Percentiles rank a stretch among this genome's conserved stretches.
phyloP scores from a whole-genome alignment of 2,888 invertebrate genomes.

The Deilephila elpenor region DNA sequence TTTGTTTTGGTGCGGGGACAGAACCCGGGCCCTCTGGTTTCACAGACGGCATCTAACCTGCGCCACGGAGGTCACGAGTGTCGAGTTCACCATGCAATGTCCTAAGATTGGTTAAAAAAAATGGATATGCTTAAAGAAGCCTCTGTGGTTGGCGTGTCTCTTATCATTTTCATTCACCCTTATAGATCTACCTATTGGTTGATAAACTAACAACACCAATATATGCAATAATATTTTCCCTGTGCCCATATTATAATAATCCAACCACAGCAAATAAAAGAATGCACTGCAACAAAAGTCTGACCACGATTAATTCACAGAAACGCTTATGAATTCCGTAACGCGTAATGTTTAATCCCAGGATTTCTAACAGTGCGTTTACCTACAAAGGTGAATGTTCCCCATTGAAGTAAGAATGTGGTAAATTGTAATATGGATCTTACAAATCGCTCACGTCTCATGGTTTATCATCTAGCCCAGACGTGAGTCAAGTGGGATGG shows the following conservation, averaged over 20 bases:
- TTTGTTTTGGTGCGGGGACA: too few relatives aligned
- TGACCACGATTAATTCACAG: background rate
- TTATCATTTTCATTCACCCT: too few relatives aligned
- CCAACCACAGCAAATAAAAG: background rate
- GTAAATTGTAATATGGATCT: conserved; percentile 47
- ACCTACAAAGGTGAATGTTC: conserved; percentile 35
- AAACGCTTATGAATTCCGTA: conserved; percentile 22
- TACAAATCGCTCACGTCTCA: conserved; percentile 65
- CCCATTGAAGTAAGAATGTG: conserved; percentile 25
- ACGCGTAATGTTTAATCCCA: conserved; percentile 5
- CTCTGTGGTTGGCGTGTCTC: too few relatives aligned
- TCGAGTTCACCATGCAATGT: too few relatives aligned
- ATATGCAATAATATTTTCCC: background rate
- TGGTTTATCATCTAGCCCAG: conserved; percentile 63
- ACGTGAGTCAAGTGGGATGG: conserved; percentile 63
- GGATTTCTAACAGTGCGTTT: conserved; percentile 30
- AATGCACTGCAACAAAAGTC: background rate
- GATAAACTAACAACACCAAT: too few relatives aligned
- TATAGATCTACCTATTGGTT: too few relatives aligned
- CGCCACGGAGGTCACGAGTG: too few relatives aligned
- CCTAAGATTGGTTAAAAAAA: too few relatives aligned
- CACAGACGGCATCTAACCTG: too few relatives aligned
- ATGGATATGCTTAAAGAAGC: too few relatives aligned
- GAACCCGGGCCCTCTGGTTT: too few relatives aligned
- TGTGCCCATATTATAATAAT: background rate